Evolutionary conservation across 2,113 vertebrate genomes (phyloP).

Genomic region (Halcyon malimbica): DNA sequence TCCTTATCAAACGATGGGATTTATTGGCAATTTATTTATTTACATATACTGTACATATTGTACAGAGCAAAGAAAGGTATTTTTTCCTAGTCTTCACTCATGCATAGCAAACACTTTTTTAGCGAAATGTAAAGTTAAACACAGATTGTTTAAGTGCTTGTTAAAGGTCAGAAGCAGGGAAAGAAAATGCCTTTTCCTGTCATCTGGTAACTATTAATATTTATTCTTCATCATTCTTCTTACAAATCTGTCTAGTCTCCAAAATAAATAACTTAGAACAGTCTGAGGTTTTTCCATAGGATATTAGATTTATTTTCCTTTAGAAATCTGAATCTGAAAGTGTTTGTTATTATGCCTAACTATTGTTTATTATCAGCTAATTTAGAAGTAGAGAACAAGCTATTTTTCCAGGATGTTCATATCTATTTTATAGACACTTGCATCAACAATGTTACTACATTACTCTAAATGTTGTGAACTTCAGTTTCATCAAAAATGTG

Average conservation of each 20-base stretch:
- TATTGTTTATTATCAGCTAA: background rate
- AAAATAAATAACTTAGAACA: background rate
- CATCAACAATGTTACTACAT: background rate
- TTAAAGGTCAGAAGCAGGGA: constrained; percentile 27
- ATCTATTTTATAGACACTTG: background rate
- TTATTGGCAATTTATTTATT: background rate
- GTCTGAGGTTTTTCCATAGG: background rate
- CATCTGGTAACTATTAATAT: background rate
- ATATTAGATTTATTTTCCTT: constrained; percentile 3
- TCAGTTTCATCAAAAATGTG: background rate
- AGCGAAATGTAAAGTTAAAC: constrained; percentile 6
- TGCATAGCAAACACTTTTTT: background rate
- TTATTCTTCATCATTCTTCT: background rate
- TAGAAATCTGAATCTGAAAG: background rate
- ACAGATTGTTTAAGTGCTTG: background rate
- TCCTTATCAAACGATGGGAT: background rate
- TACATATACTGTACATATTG: background rate
- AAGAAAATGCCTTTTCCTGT: background rate
- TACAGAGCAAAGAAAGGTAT: background rate
- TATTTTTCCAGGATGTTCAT: background rate
- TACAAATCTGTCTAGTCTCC: background rate
- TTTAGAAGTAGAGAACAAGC: background rate
- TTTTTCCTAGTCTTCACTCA: background rate
- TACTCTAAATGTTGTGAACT: background rate
- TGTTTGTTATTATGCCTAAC: background rate